Base-by-base conservation (phyloP, 92 coral and sea anemone genomes). In the Blastomussa wellsi region DNA sequence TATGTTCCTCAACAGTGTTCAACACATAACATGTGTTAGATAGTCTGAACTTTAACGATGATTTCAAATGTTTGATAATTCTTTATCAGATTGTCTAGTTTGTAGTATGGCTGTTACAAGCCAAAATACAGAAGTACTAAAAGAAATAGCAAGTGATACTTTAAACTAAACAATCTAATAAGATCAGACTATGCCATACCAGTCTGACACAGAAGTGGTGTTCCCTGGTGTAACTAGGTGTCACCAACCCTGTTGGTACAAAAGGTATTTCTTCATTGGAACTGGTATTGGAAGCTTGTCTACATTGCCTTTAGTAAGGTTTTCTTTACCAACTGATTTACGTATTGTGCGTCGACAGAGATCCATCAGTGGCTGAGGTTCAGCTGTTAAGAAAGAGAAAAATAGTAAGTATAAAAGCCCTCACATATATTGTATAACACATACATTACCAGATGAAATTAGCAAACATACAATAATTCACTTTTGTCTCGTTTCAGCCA, bases 311-410 rank as follows among this genome's bases (percentile, higher is more conserved):
- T 97, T 97, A 1, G 94, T 91, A 69, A 97, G 87, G 32, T 95
- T 88, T 71, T 97, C 98, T 89, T 97, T 97, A 42, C 99, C 99
- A 83, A 97, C 88, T 2, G 99, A 97, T 88, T 97, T 97, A 49
- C 99, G 91, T 59, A 97, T 95, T 49, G 92, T 90, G 44, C 99
- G 95, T 16, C 99, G 91, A 76, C 99, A 97, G 22, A 97, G 89
- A 76, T 97, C 99, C 87, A 89, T 91, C 74, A 97, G 79, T 26
- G 98, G 99, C 72, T 97, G 99, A 12, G 99, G 99, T 88, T 97
- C 99, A 86, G 99, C 99, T 97, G 84, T 8, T 82, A 13, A 74
- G 9, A 26, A 57, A 60, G n/a, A 26, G 73, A 37, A 62, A 82
- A 51, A 28, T 42, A 26, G 26, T 69, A 15, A 69, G 42, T 38